A percentile compares a stretch with the other conserved stretches of the same genome.
Conservation (phyloP, 2,888 invertebrate species). For the Priocnemis perturbator region DNA sequence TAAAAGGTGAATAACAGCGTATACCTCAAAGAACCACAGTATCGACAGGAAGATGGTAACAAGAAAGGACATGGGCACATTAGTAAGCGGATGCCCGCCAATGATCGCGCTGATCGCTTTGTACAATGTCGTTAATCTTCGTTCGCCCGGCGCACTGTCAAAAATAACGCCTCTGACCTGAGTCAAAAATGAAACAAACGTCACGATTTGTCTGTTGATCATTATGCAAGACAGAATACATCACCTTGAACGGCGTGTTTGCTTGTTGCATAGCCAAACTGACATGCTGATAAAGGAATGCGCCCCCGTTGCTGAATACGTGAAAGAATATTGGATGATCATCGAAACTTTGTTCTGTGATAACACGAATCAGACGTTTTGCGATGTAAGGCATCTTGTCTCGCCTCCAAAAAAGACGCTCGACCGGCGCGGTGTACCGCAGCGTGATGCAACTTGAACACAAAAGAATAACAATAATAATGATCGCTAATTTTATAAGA, state of each 20-base stretch:
- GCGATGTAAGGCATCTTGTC: slow-evolving; percentile 80
- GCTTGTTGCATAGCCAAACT: slow-evolving; percentile 78
- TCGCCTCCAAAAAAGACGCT: slow-evolving; percentile 81
- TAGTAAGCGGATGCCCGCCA: slow-evolving; percentile 78
- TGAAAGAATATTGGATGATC: slow-evolving; percentile 85
- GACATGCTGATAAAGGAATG: slow-evolving; percentile 83
- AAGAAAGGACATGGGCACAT: slow-evolving; percentile 78
- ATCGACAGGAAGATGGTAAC: slow-evolving; percentile 78
- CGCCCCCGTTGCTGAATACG: slow-evolving; percentile 87
- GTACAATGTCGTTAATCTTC: slow-evolving; percentile 78
- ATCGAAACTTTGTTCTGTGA: slow-evolving; percentile 82
- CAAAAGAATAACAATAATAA: too few species aligned
- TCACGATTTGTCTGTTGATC: too few species aligned
- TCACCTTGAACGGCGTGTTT: slow-evolving; percentile 77
- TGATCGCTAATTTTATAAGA: too few species aligned
- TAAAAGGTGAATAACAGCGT: not conserved
- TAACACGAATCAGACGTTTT: slow-evolving; percentile 80
- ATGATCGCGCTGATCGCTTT: slow-evolving; percentile 80
- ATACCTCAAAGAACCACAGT: slow-evolving; percentile 80
- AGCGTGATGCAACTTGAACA: slow-evolving; percentile 81
- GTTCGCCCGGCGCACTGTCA: slow-evolving; percentile 83
- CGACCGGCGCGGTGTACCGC: slow-evolving; percentile 83
- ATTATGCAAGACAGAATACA: not conserved
- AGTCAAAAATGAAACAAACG: not conserved
- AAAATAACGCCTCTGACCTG: slow-evolving; percentile 82